phyloP scores from a whole-genome alignment of 1,140 invertebrate genomes.

The Drosophila obscura region DNA sequence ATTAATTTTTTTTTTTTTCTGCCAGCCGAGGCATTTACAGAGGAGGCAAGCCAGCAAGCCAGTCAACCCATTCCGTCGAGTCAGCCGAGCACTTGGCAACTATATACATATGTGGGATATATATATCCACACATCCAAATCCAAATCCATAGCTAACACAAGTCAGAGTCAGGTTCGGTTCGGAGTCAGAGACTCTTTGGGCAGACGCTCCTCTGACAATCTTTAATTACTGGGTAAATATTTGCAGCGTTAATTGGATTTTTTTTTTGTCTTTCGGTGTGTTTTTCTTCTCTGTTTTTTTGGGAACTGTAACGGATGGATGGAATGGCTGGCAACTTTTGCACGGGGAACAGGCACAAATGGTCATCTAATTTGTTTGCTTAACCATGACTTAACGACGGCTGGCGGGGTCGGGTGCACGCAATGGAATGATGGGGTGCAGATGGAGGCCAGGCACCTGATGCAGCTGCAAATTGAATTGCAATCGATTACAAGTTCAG shows the following conservation, averaged over 20 bases:
- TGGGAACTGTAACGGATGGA: conserved; percentile 56
- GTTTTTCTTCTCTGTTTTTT: conserved; percentile 19
- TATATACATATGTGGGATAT: too few species aligned
- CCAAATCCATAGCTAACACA: conserved; percentile 4
- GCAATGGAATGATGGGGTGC: not conserved
- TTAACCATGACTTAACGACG: conserved; percentile 44
- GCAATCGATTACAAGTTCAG: conserved; percentile 82
- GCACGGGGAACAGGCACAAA: too few species aligned
- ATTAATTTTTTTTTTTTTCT: conserved; percentile 65
- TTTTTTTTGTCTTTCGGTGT: conserved; percentile 31
- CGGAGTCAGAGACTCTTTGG: conserved; percentile 19
- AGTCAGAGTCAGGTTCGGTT: not conserved
- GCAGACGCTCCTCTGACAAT: conserved; percentile 32
- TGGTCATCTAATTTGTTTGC: conserved; percentile 42
- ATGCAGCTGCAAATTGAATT: conserved; percentile 73
- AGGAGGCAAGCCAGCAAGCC: conserved; percentile 23
- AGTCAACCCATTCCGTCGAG: conserved; percentile 4
- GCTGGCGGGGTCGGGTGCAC: not conserved
- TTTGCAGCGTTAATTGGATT: conserved; percentile 77
- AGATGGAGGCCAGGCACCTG: conserved; percentile 3
- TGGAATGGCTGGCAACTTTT: conserved; percentile 40
- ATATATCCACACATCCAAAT: conserved; percentile 21
- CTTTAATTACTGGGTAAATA: conserved; percentile 78
- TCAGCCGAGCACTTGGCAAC: conserved; percentile 35
- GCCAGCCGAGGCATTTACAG: conserved; percentile 40